Evolutionary conservation across 2,888 invertebrate genomes (phyloP).

Genomic region (Anagyrus pseudococci): DNA sequence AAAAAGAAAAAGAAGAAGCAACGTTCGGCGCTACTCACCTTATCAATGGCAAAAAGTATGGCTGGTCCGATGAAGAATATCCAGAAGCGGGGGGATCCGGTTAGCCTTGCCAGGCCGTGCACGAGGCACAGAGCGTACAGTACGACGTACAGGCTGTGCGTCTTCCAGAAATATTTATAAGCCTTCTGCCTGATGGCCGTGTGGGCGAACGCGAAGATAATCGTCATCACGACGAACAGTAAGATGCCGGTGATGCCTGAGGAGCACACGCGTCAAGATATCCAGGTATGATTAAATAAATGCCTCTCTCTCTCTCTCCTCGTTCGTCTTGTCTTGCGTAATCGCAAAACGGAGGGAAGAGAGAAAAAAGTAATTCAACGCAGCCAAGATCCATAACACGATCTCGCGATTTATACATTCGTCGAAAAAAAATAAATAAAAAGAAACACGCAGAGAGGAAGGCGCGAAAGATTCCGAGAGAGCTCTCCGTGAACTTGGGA

Average conservation of each 20-base stretch:
- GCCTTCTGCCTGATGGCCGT: conserved; percentile 91
- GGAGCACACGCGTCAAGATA: conserved; percentile 39
- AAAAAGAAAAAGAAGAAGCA: too few relatives aligned
- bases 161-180: conserved; percentile 94
- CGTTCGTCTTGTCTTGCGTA: too few relatives aligned
- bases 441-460: too few relatives aligned
- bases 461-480: too few relatives aligned
- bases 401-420: too few relatives aligned
- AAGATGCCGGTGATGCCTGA: conserved; percentile 85
- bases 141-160: conserved; percentile 87
- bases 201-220: conserved; percentile 96
- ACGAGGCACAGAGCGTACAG: conserved; percentile 86
- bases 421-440: too few relatives aligned
- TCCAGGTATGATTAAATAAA: background rate
- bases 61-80: conserved; percentile 93
- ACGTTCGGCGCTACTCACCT: conserved; percentile 70
- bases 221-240: conserved; percentile 88
- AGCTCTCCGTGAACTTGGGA: too few relatives aligned
- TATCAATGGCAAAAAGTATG: conserved; percentile 87
- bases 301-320: too few relatives aligned
- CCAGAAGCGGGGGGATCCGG: conserved; percentile 93
- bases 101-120: conserved; percentile 89
- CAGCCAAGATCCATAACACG: too few relatives aligned
- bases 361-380: too few relatives aligned
- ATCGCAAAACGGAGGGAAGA: conserved; percentile 2